Evolutionary conservation across 2,888 invertebrate species (phyloP).

Genomic region (Microchrysa polita): DNA sequence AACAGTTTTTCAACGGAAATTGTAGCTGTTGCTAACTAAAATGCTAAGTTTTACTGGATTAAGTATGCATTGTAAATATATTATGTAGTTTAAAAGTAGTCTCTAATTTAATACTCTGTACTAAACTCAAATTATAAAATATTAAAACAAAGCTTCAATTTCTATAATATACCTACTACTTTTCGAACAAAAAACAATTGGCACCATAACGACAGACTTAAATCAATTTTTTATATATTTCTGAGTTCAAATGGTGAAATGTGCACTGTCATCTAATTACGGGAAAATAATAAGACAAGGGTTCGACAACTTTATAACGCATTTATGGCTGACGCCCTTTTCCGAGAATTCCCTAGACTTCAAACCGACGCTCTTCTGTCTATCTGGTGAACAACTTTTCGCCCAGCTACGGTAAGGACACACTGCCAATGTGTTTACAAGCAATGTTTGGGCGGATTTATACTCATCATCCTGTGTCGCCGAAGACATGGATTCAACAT

Average conservation of each 20-base stretch:
- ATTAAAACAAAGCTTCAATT: too few species aligned
- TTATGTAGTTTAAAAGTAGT: too few species aligned
- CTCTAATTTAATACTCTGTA: too few species aligned
- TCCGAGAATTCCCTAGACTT: neutral
- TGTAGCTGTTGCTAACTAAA: slow-evolving; percentile 29
- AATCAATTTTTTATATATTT: slow-evolving; percentile 1
- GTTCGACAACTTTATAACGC: slow-evolving; percentile 36
- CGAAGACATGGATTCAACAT: slow-evolving; percentile 6
- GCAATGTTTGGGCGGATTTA: slow-evolving; percentile 6
- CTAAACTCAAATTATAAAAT: too few species aligned
- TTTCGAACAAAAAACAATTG: neutral
- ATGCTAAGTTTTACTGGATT: too few species aligned
- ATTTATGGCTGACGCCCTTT: slow-evolving; percentile 24
- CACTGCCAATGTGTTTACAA: neutral
- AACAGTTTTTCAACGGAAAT: slow-evolving; percentile 38
- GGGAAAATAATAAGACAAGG: slow-evolving; percentile 34
- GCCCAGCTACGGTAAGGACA: neutral
- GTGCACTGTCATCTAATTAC: slow-evolving; percentile 32
- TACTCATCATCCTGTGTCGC: neutral
- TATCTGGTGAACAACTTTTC: neutral
- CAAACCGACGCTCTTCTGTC: neutral
- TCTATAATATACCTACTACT: too few species aligned
- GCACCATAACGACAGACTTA: slow-evolving; percentile 11
- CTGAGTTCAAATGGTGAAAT: neutral
- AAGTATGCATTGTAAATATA: too few species aligned